Conservation (phyloP, 2,113 vertebrate species). For the Mustela nigripes region DNA sequence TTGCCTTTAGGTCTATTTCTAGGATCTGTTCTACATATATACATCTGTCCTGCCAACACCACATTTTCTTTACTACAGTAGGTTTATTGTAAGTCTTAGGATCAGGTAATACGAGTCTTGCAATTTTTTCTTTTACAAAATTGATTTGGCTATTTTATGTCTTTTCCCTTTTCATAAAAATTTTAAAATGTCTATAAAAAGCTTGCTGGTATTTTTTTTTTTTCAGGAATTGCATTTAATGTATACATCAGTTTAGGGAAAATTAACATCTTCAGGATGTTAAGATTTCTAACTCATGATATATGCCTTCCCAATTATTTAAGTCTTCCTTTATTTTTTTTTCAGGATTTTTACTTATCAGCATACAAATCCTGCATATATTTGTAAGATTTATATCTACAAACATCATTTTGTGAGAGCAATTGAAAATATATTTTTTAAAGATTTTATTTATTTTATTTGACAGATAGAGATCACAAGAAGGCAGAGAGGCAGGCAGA, state of each 20-base stretch:
- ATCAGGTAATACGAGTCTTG: background rate
- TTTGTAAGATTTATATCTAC: background rate
- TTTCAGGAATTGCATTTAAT: background rate
- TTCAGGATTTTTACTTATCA: background rate
- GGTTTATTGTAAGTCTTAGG: background rate
- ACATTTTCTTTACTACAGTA: background rate
- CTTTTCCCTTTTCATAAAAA: background rate
- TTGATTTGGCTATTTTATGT: background rate
- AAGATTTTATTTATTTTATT: too few species aligned
- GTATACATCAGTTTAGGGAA: background rate
- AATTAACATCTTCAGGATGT: background rate
- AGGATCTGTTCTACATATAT: background rate
- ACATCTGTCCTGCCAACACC: background rate
- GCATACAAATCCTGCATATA: background rate
- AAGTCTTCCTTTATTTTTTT: background rate
- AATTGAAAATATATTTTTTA: background rate
- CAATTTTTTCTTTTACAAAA: background rate
- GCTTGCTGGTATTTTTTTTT: background rate
- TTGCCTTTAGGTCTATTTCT: background rate
- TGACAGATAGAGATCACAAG: too few species aligned
- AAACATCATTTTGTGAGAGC: background rate
- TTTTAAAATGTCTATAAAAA: background rate
- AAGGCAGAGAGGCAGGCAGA: too few species aligned
- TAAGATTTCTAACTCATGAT: background rate
- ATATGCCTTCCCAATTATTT: background rate